phyloP scores from a whole-genome alignment of 2,113 vertebrate genomes.

The Carettochelys insculpta region DNA sequence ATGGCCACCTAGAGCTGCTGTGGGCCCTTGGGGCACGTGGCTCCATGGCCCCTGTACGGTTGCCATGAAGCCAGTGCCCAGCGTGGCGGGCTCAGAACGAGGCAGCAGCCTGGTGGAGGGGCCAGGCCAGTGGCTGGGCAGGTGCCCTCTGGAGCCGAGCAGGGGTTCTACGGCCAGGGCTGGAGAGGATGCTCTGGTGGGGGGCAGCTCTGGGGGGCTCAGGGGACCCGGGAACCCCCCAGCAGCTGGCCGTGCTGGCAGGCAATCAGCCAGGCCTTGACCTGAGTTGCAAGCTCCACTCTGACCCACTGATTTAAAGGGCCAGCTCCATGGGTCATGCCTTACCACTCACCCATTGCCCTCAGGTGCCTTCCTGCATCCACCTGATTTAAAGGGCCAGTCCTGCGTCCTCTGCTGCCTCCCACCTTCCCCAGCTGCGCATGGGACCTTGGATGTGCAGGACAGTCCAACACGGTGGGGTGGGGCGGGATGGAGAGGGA shows the following conservation, averaged over 20 bases:
- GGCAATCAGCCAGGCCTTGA: background rate
- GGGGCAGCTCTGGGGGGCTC: background rate
- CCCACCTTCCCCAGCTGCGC: no score
- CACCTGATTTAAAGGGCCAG: no score
- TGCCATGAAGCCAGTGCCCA: no score
- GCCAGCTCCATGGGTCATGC: background rate
- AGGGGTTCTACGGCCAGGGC: no score
- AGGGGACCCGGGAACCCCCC: background rate
- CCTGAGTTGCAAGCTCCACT: background rate
- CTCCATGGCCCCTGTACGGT: background rate
- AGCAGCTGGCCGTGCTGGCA: background rate
- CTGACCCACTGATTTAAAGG: background rate
- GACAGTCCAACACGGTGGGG: background rate
- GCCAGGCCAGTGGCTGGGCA: background rate
- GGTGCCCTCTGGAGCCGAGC: background rate
- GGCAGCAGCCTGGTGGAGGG: no score
- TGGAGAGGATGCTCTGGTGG: no score
- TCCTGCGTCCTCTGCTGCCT: no score
- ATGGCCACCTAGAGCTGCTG: background rate
- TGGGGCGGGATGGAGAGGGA: background rate
- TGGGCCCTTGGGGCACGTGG: background rate
- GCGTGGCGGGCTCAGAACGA: no score
- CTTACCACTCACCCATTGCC: no score
- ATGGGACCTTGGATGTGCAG: background rate
- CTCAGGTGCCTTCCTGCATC: no score